Percentiles rank a stretch among this genome's conserved stretches.
These are phyloP conservation scores for Lutraria rhynchaena DNA, from an alignment of 1,140 invertebrate species.

Conservation along the genomic window DNA sequence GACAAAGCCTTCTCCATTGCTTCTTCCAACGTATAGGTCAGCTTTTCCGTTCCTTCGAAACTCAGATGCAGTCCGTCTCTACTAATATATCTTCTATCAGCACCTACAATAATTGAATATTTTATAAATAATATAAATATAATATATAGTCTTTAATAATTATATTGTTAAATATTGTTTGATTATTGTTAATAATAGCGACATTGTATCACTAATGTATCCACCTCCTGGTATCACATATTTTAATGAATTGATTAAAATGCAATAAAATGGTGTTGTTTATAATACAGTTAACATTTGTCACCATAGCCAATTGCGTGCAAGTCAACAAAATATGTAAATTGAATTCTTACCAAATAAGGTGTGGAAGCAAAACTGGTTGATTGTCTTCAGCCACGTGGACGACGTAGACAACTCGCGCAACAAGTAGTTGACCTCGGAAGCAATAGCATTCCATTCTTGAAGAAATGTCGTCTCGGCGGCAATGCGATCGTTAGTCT, in stretches of 20 bases:
- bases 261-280: background rate
- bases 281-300: background rate
- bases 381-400: slow-evolving; percentile 1
- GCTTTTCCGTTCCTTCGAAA: background rate
- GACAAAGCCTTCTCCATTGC: too few relatives aligned
- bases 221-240: too few relatives aligned
- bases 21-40: too few relatives aligned
- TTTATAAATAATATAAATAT: background rate
- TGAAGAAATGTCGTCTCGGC: slow-evolving; percentile 13
- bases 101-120: slow-evolving; percentile 5
- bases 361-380: slow-evolving; percentile 21
- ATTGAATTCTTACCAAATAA: too few relatives aligned
- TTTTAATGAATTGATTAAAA: background rate
- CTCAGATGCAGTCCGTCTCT: slow-evolving; percentile 23
- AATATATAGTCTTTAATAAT: background rate
- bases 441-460: slow-evolving; percentile 21
- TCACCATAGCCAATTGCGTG: too few relatives aligned
- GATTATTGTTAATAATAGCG: too few relatives aligned
- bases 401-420: background rate
- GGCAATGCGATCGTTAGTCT: background rate
- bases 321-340: too few relatives aligned
- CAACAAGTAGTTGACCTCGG: background rate
- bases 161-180: background rate
- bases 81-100: background rate
- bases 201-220: too few relatives aligned